phyloP scores from a whole-genome alignment of 2,888 invertebrate genomes.

The Tribolium freemani region DNA sequence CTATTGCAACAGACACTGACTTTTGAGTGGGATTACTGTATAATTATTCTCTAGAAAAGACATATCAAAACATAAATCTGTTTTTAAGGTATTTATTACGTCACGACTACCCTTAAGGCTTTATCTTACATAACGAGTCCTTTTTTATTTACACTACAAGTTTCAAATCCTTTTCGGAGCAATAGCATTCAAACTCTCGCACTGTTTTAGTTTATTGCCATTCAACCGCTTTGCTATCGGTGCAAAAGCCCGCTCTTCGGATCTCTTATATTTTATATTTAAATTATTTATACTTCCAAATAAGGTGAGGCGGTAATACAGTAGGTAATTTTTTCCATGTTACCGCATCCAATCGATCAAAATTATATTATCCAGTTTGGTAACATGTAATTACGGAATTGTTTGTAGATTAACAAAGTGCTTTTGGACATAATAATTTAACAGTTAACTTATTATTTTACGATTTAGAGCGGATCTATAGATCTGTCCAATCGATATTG shows the following conservation, averaged over 20 bases:
- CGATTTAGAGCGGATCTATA: slow-evolving; percentile 14
- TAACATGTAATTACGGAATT: slow-evolving; percentile 41
- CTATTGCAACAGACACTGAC: too few species aligned
- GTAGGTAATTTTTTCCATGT: slow-evolving; percentile 28
- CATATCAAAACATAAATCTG: too few species aligned
- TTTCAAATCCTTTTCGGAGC: not conserved
- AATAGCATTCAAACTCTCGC: not conserved
- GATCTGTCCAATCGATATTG: slow-evolving; percentile 38
- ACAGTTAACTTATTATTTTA: slow-evolving; percentile 34
- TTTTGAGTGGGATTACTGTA: too few species aligned
- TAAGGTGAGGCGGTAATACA: slow-evolving; percentile 24
- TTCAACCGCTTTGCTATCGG: not conserved
- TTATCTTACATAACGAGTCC: too few species aligned
- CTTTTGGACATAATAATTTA: slow-evolving; percentile 23
- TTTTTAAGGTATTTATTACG: too few species aligned
- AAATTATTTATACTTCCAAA: slow-evolving; percentile 44
- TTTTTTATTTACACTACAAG: too few species aligned
- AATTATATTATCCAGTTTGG: slow-evolving; percentile 39
- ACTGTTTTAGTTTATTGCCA: not conserved
- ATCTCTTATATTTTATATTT: slow-evolving; percentile 27
- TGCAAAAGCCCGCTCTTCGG: not conserved
- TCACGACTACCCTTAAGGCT: too few species aligned
- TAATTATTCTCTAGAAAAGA: too few species aligned
- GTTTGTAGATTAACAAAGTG: slow-evolving; percentile 36
- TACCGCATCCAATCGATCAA: slow-evolving; percentile 38